phyloP scores from a whole-genome alignment of 2,113 vertebrate genomes.

The Addax nasomaculatus region DNA sequence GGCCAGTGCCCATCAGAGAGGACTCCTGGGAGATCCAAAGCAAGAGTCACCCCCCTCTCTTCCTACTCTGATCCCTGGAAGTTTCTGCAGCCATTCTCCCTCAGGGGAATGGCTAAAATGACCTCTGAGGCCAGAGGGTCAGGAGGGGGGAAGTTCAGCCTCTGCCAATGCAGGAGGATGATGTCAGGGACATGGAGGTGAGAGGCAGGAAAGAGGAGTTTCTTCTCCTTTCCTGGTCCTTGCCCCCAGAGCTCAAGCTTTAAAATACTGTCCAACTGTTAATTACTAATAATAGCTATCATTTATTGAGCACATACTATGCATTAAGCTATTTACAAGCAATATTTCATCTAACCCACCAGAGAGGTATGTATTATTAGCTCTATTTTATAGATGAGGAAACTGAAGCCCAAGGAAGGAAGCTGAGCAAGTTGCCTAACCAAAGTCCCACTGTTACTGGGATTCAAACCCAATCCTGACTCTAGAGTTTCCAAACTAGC shows the following conservation, averaged over 20 bases:
- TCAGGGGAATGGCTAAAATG: background rate
- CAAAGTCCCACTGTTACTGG: background rate
- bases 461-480: background rate
- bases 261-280: slow-evolving; percentile 62
- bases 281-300: slow-evolving; percentile 73
- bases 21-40: background rate
- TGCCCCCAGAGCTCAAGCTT: slow-evolving; percentile 29
- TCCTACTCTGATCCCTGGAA: background rate
- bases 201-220: background rate
- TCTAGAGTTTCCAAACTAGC: background rate
- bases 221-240: background rate
- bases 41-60: background rate
- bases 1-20: background rate
- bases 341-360: slow-evolving; percentile 58
- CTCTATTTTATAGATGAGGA: slow-evolving; percentile 63
- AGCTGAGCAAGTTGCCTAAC: slow-evolving; percentile 10
- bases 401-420: slow-evolving; percentile 63
- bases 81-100: background rate
- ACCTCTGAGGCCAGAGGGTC: background rate
- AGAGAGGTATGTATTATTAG: slow-evolving; percentile 62
- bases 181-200: background rate
- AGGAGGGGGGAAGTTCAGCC: background rate
- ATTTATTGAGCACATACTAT: slow-evolving; percentile 66
- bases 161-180: background rate
- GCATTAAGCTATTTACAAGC: slow-evolving; percentile 71